These are phyloP conservation scores for Sparidentex hasta DNA, from an alignment of 2,797 vertebrate genomes.

Conservation along the genomic window DNA sequence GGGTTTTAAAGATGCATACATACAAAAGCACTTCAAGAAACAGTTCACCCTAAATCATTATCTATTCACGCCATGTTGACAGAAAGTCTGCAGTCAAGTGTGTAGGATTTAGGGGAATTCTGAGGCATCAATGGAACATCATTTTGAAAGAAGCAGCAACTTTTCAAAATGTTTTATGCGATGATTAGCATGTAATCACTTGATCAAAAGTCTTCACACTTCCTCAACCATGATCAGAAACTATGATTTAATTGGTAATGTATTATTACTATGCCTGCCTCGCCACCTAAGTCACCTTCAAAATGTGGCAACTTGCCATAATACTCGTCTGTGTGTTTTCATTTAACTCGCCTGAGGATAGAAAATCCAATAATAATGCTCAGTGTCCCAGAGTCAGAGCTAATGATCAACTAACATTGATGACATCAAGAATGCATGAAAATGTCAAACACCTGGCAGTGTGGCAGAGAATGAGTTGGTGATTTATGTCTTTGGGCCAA, in stretches of 20 bases:
- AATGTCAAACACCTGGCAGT: background rate
- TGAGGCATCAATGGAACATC: too few relatives aligned
- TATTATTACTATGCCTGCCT: background rate
- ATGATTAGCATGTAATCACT: too few relatives aligned
- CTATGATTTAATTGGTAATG: background rate
- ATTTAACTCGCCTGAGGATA: background rate
- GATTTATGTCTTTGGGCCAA: background rate
- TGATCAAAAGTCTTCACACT: background rate
- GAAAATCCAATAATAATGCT: background rate
- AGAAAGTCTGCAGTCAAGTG: too few relatives aligned
- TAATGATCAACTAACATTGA: slow-evolving; percentile 38
- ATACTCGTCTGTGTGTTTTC: background rate
- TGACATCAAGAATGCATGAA: slow-evolving; percentile 4
- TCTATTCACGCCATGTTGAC: too few relatives aligned
- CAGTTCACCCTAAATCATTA: too few relatives aligned
- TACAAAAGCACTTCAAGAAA: background rate
- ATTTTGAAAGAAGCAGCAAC: too few relatives aligned
- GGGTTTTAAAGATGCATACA: background rate
- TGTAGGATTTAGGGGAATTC: too few relatives aligned
- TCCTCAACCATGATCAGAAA: background rate
- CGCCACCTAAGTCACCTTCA: slow-evolving; percentile 10
- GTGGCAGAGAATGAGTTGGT: background rate
- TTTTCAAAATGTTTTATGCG: too few relatives aligned
- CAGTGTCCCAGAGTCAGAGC: background rate
- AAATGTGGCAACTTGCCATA: background rate